These are phyloP conservation scores for Cancer borealis DNA, from an alignment of 2,888 invertebrate species.

Conservation along the genomic window DNA sequence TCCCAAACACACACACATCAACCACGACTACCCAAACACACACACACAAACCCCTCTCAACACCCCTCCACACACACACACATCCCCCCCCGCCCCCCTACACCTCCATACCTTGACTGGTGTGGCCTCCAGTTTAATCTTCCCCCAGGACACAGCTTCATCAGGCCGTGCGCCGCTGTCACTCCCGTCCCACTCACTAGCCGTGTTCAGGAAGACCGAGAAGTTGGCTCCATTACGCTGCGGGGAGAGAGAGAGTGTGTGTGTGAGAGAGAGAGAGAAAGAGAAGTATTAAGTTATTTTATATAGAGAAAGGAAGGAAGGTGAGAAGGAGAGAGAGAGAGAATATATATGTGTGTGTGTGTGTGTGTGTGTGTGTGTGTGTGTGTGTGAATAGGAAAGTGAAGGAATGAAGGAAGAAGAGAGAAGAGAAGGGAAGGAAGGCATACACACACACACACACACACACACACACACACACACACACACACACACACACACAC, in stretches of 20 bases:
- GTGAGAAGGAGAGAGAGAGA: slow-evolving; percentile 26
- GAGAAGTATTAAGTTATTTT: too few species aligned
- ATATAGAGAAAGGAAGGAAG: not conserved
- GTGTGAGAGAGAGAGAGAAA: not conserved
- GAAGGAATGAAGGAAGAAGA: not conserved
- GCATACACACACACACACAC: not conserved
- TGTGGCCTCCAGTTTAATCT: slow-evolving; percentile 91
- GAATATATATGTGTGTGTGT: not conserved
- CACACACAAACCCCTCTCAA: not conserved
- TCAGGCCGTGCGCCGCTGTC: slow-evolving; percentile 98
- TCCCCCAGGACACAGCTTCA: slow-evolving; percentile 99
- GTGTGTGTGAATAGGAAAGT: not conserved
- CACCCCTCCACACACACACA: not conserved
- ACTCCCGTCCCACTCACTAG: slow-evolving; percentile 97
- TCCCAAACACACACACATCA: too few species aligned
- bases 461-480: not conserved
- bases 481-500: too few species aligned
- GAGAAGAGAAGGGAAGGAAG: too few species aligned
- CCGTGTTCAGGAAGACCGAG: slow-evolving; percentile 96
- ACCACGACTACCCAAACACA: not conserved
- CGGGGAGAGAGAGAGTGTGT: slow-evolving; percentile 67
- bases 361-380: too few species aligned
- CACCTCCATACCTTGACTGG: slow-evolving; percentile 92
- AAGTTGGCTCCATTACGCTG: slow-evolving; percentile 97
- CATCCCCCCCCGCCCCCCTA: not conserved